Conservation (phyloP, 1,140 invertebrate species). For the Xylocopa sonorina region DNA sequence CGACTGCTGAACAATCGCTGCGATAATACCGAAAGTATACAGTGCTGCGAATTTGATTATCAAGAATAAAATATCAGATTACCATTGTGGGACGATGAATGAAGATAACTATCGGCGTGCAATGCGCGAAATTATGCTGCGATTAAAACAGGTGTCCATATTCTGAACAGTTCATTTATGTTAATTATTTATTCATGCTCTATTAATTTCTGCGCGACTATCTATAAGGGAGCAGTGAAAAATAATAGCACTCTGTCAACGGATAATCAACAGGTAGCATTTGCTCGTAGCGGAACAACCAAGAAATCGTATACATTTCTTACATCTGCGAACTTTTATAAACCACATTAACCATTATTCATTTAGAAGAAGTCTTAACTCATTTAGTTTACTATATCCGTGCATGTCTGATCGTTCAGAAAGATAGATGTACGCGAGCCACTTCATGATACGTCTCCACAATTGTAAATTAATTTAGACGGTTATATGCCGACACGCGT, state of each 20-base stretch:
- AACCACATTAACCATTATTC: too few species aligned
- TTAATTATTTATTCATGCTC: not conserved
- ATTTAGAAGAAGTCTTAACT: too few species aligned
- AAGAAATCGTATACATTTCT: too few species aligned
- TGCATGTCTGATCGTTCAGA: too few species aligned
- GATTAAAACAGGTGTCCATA: not conserved
- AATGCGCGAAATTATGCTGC: not conserved
- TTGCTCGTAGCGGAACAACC: not conserved
- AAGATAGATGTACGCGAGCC: too few species aligned
- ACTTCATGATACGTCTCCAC: too few species aligned
- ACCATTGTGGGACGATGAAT: conserved; percentile 1
- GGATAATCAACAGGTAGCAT: too few species aligned
- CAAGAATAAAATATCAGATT: conserved; percentile 16
- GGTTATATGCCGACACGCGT: too few species aligned
- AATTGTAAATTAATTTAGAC: too few species aligned
- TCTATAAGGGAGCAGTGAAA: not conserved
- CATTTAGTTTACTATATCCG: too few species aligned
- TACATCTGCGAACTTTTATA: too few species aligned
- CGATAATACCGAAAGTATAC: not conserved
- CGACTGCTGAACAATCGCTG: not conserved
- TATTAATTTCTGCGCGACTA: not conserved
- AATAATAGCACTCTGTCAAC: too few species aligned
- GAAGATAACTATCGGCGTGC: not conserved
- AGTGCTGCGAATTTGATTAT: not conserved
- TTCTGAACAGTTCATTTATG: not conserved